Base-by-base conservation (phyloP, 1,140 invertebrate species). In the Sitobion miscanthi region DNA sequence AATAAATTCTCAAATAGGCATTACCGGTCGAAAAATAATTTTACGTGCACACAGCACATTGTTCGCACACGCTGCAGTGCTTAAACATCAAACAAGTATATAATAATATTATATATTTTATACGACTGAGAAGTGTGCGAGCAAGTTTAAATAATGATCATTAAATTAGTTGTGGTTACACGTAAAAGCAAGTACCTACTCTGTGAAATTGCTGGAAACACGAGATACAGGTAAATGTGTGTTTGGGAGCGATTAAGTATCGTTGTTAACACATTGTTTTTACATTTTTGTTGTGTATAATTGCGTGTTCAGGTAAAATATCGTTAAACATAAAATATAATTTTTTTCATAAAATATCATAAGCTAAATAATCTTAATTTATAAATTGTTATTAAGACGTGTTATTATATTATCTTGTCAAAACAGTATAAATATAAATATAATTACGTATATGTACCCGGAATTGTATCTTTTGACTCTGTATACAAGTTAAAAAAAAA, bases 191-290 rank as follows among this genome's bases (percentile, higher is more conserved):
- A 23, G 62, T 77, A n/a, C 30, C 17, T 49, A 17, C 42, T n/a
- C 14, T 52, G 30, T n/a, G 30, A 89, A 89, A 89, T 54, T 54
- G 52, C 35, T n/a, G 20, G 21, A 38, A 54, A 35, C 49, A 54
- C 87, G 49, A 89, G 47, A 54, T 89, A 23, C n/a, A 52, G n/a
- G 47, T 89, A 54, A 35, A 38, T 35, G n/a, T 89, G n/a, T 54
- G 87, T 23, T 89, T 38, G n/a, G n/a, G 20, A 89, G 54, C 87
- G n/a, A 89, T 54, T 54, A 54, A 52, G 35, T 23, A 52, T 38
- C 49, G n/a, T 38, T 89, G 87, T 89, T 89, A 89, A 54, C 87
- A 89, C 87, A 35, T 52, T 54, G 49, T 52, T 47, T 86, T 47
- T 86, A 9, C 45, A 30, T 54, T 38, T 89, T 89, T 54, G 42